Percentiles rank a stretch among this genome's conserved stretches.
These are phyloP conservation scores for Furnarius figulus DNA, from an alignment of 2,113 vertebrate species.

Conservation along the genomic window DNA sequence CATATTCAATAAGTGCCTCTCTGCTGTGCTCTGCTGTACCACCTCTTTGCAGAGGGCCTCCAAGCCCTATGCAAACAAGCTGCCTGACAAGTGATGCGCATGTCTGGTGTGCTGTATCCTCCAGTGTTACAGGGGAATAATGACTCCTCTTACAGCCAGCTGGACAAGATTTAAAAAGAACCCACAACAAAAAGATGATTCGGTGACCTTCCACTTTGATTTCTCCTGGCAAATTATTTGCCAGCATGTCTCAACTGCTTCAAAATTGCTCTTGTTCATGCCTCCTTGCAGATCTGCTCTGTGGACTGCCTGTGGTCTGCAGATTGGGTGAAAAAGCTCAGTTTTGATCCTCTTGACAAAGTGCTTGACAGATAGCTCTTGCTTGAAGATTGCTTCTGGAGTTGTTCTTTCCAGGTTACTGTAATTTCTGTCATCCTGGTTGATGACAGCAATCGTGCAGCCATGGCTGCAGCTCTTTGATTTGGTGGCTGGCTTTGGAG, in stretches of 20 bases:
- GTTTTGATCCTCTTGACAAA: not conserved
- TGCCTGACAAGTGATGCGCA: not conserved
- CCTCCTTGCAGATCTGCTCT: not conserved
- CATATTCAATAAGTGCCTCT: conserved; percentile 48
- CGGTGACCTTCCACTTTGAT: not conserved
- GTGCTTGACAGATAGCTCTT: not conserved
- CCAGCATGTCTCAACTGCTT: not conserved
- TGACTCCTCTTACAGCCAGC: not conserved
- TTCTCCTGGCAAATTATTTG: conserved; percentile 3
- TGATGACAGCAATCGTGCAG: accelerated
- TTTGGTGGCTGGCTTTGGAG: not conserved
- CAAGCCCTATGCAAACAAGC: not conserved
- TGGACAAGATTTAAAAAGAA: not conserved
- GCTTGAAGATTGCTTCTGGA: not conserved
- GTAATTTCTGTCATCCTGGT: not conserved
- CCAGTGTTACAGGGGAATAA: not conserved
- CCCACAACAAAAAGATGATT: not conserved
- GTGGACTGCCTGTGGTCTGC: not conserved
- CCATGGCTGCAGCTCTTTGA: not conserved
- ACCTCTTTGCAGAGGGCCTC: not conserved
- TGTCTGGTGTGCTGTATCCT: not conserved
- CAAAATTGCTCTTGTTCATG: not conserved
- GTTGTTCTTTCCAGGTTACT: not conserved
- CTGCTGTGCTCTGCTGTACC: not conserved
- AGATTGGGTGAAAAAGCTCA: not conserved